Evolutionary conservation across 2,888 invertebrate genomes (phyloP), one percentile per base, ranked within the genome.

Genomic region (Thecophora atra): DNA sequence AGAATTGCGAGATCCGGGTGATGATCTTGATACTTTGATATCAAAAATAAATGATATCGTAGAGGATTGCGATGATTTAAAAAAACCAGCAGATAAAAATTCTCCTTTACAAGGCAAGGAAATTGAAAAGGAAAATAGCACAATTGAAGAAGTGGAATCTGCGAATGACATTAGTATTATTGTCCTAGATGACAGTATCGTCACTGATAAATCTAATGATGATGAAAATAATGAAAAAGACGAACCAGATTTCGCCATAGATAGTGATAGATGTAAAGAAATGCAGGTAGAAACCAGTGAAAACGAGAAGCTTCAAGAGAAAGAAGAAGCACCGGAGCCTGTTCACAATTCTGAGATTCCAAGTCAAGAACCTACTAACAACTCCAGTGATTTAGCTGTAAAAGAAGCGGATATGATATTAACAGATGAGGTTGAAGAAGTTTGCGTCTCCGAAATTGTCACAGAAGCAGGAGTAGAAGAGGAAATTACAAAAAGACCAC

Each of bases 41-140:
- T 79, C 80, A 19, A 80, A 80, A 78, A 80, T 80, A 17, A 80
- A 81, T 74, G 79, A 79, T 71, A 75, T 80, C 64, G 78, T 79
- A 15, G 80, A 81, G 60, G 80, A 79, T 75, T 79, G 79, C 69
- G 76, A 76, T 72, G 78, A n/a, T 8, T 73, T 76, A 58, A 54
- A 11, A 42, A 28, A 1, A 13, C n/a, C 30, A 3, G 13, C 15
- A 6, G 42, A 54, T 26, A 21, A 56, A 26, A 15, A 5, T 8
- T 47, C 3, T 3, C 52, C 37, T 17, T 65, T 19, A 37, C 26
- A 8, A 19, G 21, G 42, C 47, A 47, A 56, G 17, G 26, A 37
- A 42, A 15, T 13, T 2, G 65, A 15, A 6, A 30, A 44, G 24
- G 62, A 52, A 4, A 11, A 65, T 24, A 30, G 11, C 15, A 67